Evolutionary conservation across 2,888 invertebrate genomes (phyloP).

Genomic region (Agrotis exclamationis): DNA sequence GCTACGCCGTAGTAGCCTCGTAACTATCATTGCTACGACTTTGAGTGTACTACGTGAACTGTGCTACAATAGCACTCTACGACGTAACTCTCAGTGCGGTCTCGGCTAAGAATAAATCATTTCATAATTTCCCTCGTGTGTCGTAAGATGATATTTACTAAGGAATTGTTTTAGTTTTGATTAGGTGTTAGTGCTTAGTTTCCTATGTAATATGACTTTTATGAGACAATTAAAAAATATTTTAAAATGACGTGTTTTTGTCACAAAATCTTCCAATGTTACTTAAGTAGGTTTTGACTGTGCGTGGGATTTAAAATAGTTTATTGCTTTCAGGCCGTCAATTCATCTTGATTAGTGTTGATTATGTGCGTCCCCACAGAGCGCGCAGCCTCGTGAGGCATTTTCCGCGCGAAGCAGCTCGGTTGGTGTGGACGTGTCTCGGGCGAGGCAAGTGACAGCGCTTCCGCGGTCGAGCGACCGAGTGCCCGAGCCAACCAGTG

Average conservation of each 20-base stretch:
- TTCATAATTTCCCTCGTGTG: constrained; percentile 59
- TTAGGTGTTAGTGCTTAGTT: constrained; percentile 36
- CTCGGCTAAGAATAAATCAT: constrained; percentile 58
- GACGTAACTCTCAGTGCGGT: constrained; percentile 53
- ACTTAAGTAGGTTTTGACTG: too few species aligned
- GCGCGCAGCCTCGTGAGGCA: too few species aligned
- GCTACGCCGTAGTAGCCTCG: constrained; percentile 56
- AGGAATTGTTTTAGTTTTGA: constrained; percentile 45
- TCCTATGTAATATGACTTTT: constrained; percentile 14
- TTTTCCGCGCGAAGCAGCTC: too few species aligned
- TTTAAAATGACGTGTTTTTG: not conserved
- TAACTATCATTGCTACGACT: constrained; percentile 63
- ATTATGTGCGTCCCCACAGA: too few species aligned
- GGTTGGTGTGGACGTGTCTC: too few species aligned
- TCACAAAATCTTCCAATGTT: too few species aligned
- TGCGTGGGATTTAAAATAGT: too few species aligned
- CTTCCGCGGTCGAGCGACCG: too few species aligned
- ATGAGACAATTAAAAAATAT: not conserved
- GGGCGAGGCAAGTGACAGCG: too few species aligned
- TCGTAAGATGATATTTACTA: constrained; percentile 47
- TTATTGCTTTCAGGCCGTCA: too few species aligned
- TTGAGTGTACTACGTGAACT: constrained; percentile 56
- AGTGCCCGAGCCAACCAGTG: too few species aligned
- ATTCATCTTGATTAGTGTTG: too few species aligned
- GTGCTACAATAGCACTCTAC: constrained; percentile 57